phyloP scores from a whole-genome alignment of 2,113 vertebrate genomes.

The Forbesichthys agassizii region DNA sequence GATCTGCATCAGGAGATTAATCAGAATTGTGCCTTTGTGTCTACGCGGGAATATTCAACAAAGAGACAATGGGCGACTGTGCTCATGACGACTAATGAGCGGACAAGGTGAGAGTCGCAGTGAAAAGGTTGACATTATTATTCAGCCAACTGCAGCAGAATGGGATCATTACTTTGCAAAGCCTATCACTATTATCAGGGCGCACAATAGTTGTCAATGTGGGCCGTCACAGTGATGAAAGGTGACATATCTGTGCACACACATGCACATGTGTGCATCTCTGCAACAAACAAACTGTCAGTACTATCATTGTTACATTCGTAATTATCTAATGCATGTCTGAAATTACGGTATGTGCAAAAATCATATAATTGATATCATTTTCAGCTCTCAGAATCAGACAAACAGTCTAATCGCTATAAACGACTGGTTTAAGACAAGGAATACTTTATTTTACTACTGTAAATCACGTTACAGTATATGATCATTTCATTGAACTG shows the following conservation, averaged over 20 bases:
- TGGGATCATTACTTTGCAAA: constrained; percentile 93
- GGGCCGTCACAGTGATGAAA: constrained; percentile 88
- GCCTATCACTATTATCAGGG: constrained; percentile 91
- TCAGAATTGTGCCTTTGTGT: constrained; percentile 87
- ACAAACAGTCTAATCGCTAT: too few relatives aligned
- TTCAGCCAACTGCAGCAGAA: constrained; percentile 89
- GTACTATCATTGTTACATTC: constrained; percentile 16
- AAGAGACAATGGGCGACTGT: constrained; percentile 91
- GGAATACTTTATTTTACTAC: too few relatives aligned
- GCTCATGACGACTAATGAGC: constrained; percentile 92
- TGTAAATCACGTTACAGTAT: too few relatives aligned
- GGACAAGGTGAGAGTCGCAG: constrained; percentile 91
- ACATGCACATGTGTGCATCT: not conserved
- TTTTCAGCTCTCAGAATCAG: too few relatives aligned
- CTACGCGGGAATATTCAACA: constrained; percentile 90
- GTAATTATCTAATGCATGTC: not conserved
- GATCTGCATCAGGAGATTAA: constrained; percentile 77
- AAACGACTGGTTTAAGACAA: too few relatives aligned
- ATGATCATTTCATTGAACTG: too few relatives aligned
- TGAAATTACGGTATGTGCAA: not conserved
- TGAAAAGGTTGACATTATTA: constrained; percentile 96
- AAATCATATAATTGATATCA: not conserved
- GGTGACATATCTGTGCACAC: constrained; percentile 66
- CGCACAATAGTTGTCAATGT: constrained; percentile 89
- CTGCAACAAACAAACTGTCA: constrained; percentile 9